Conservation (phyloP, 2,797 vertebrate genomes). For the Anabacerthia variegaticeps region DNA sequence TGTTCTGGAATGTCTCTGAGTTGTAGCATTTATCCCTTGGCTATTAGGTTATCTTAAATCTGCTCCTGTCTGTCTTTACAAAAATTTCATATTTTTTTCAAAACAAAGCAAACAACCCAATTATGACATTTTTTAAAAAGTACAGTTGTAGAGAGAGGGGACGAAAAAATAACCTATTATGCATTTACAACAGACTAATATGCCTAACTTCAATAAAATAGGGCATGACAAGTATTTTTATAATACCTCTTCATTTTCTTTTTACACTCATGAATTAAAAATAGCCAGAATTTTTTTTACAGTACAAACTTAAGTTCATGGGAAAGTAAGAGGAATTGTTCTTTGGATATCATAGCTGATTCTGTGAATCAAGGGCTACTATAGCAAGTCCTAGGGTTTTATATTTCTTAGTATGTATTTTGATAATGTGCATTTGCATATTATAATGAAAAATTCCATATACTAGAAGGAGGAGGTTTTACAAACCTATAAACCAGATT, state of each 20-base stretch:
- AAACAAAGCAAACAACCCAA: background rate
- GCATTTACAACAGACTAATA: background rate
- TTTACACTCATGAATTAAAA: background rate
- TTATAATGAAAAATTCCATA: background rate
- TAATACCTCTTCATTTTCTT: background rate
- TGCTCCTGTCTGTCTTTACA: background rate
- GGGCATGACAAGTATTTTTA: background rate
- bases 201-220: background rate
- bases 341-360: background rate
- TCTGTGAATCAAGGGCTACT: background rate
- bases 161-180: background rate
- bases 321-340: background rate
- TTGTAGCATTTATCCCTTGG: background rate
- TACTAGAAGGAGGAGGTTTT: background rate
- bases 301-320: background rate
- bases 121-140: background rate
- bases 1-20: background rate
- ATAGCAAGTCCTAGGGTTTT: background rate
- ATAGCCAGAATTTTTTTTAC: background rate
- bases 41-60: background rate
- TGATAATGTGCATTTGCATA: background rate
- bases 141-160: accelerated
- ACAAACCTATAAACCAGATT: background rate
- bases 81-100: background rate
- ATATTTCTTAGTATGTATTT: background rate